Base-by-base conservation (phyloP, 2,888 invertebrate genomes). In the Arctia plantaginis region DNA sequence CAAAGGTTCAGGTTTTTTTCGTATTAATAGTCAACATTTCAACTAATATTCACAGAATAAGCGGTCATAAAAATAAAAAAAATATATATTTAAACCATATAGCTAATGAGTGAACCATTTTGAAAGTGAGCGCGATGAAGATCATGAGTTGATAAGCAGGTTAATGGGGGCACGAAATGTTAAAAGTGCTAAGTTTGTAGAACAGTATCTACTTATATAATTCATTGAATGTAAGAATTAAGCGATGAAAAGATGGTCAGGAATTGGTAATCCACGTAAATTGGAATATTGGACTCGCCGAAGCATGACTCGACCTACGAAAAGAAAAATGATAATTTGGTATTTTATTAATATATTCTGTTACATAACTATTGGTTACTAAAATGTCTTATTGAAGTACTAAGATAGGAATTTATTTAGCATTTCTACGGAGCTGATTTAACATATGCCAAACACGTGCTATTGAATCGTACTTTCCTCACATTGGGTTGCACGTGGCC, bases 401-500 rank as follows among this genome's bases (percentile, higher is more conserved):
- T 65, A 39, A 68, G 47, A 73, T 69, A 30, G 64, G 47, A 69
- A 69, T 64, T 73, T 47, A 51, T 73, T 73, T 51, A 69, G 69
- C 69, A 69, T 73, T 73, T 55, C 69, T 10, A 27, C 44, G 65
- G 41, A 69, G 33, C 55, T 73, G 41, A 33, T 35, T 55, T 69
- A 66, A 55, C 33, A 66, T 30, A 69, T 39, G 62, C 69, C 47
- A 44, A 55, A 69, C 66, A 66, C 73, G 66, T 73, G 65, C 68
- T 65, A 65, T 51, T 41, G 41, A 69, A 69, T 69, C 18, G 69
- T 76, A 66, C 59, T 66, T 41, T 74, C 44, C 71, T 74, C 82
- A 77, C 80, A 72, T 74, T 82, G 70, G 69, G 30, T 33, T 15
- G 62, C 75, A 82, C 82, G 76, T 82, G 82, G 79, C 55, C 44